These are phyloP conservation scores for Rhabdophis nuchalis DNA, from an alignment of 2,797 vertebrate species.

Conservation along the genomic window DNA sequence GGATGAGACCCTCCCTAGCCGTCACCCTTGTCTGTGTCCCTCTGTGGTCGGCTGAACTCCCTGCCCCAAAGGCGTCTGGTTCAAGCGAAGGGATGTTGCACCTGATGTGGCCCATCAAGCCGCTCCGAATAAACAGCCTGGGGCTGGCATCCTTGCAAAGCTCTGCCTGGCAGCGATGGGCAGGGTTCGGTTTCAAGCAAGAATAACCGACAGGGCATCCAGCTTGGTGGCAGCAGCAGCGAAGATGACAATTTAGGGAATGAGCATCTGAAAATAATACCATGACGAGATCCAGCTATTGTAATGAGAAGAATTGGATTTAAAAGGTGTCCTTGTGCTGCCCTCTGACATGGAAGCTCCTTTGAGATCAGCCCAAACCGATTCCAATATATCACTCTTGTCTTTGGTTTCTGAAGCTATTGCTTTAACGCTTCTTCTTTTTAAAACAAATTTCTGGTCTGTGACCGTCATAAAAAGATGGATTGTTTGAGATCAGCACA, in stretches of 20 bases:
- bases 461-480: background rate
- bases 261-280: background rate
- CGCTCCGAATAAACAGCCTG: background rate
- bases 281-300: background rate
- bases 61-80: background rate
- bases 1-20: background rate
- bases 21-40: fast-evolving
- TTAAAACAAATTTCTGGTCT: background rate
- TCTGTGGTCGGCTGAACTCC: background rate
- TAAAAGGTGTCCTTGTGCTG: background rate
- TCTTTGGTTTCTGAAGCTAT: background rate
- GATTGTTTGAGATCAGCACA: background rate
- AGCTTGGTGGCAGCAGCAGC: background rate
- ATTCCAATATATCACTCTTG: background rate
- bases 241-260: background rate
- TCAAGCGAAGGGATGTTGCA: background rate
- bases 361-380: background rate
- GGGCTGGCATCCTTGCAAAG: background rate
- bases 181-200: background rate
- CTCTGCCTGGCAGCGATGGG: background rate
- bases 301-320: too few relatives aligned
- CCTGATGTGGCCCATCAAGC: background rate
- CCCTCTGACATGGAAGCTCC: too few relatives aligned
- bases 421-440: background rate
- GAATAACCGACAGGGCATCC: background rate